Base-by-base conservation (phyloP, 1,140 invertebrate genomes). In the Nephila pilipes region DNA sequence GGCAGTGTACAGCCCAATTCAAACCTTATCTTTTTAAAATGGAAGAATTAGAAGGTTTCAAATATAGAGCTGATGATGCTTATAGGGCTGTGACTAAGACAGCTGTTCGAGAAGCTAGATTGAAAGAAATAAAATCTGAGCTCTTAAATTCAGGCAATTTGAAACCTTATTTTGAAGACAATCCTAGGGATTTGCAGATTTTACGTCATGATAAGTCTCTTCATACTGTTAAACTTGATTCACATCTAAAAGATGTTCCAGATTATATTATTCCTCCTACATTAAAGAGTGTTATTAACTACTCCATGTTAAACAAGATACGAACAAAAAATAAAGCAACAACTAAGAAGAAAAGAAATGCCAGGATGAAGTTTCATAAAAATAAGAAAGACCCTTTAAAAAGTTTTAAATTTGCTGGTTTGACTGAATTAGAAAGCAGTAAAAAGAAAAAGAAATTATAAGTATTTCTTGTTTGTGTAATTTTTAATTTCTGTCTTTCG, bases 51-150 rank as follows among this genome's bases (percentile, higher is more conserved):
- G 99, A 99, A 95, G 97, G 98, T 0, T 99, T 99, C 95, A 96
- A 98, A 93, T 99, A 99, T 96, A 96, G 99, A 95, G 97, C 98
- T 0, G 97, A 97, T 94, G 99, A 99, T 96, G 99, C 98, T 5
- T 98, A 99, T 97, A 97, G 97, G 94, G 98, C 98, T 1, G 98
- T 99, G 1, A 99, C 99, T 0, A 97, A 97, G 95, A 97, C 98
- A 93, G 98, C 98, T 0, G 97, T 99, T 0, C 96, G 98, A 87
- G 98, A 99, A 95, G 98, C 98, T 0, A 96, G 99, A 88, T 96
- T 99, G 12, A 98, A 98, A 95, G 99, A 99, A 97, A 99, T 99
- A 81, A 98, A 98, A 96, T 96, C 97, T 90, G 99, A 99, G 96
- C 97, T 99, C 63, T 96, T 99, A 58, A 98, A 98, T 95, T 99